A percentile compares a stretch with the other conserved stretches of the same genome.
Evolutionary conservation across 2,797 vertebrate species (phyloP).

Genomic region (Eremophila alpestris): DNA sequence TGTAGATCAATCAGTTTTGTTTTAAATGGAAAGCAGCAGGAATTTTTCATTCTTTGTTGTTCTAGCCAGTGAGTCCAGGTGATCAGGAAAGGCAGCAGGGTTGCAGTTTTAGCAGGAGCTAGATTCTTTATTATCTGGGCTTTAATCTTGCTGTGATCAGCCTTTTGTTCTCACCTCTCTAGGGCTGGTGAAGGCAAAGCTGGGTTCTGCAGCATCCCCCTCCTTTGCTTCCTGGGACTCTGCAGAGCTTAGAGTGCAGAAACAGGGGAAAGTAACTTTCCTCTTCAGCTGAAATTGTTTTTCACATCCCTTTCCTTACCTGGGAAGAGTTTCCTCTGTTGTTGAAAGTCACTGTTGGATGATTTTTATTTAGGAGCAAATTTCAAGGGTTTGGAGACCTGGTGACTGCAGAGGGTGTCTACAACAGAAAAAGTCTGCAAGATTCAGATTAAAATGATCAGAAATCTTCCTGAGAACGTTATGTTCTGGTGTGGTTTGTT

Average conservation of each 20-base stretch:
- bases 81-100: background rate
- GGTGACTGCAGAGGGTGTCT: background rate
- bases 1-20: background rate
- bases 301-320: background rate
- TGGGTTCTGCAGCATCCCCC: background rate
- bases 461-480: background rate
- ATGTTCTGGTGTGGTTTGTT: background rate
- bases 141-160: background rate
- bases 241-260: background rate
- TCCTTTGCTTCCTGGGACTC: background rate
- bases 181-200: background rate
- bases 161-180: background rate
- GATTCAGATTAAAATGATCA: background rate
- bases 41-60: background rate
- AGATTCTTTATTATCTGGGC: background rate
- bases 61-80: background rate
- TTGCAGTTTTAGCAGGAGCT: background rate
- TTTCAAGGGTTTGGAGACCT: background rate
- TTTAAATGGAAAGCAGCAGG: background rate
- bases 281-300: background rate
- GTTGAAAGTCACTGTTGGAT: background rate
- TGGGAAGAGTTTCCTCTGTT: background rate
- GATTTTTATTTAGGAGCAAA: background rate
- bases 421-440: background rate
- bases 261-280: background rate